Conservation (phyloP, 2,888 invertebrate genomes). For the Tenodera sinensis region DNA sequence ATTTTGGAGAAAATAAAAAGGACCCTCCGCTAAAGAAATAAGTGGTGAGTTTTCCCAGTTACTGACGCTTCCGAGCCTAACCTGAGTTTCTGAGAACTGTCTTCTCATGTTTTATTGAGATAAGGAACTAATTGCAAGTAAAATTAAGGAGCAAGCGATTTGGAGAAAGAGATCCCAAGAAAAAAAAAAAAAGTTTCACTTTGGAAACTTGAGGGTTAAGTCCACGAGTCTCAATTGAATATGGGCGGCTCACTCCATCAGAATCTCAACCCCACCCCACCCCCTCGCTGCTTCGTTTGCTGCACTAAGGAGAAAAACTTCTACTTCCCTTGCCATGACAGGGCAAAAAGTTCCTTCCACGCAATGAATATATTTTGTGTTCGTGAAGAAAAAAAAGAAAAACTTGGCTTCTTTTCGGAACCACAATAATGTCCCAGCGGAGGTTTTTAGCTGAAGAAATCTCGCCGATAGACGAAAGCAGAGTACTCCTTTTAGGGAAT, state of each 20-base stretch:
- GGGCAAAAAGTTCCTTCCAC: background rate
- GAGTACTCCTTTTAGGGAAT: too few species aligned
- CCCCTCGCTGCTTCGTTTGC: background rate
- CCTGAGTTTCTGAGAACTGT: too few species aligned
- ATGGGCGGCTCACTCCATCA: background rate
- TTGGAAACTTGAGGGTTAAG: background rate
- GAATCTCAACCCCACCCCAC: too few species aligned
- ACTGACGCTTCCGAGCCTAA: background rate
- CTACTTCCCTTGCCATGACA: background rate
- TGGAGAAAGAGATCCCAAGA: too few species aligned
- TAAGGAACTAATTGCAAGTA: background rate
- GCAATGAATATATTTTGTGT: background rate
- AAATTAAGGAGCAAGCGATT: background rate
- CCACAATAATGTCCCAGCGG: background rate
- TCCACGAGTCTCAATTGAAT: background rate
- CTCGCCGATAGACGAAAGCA: too few species aligned
- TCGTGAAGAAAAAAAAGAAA: background rate
- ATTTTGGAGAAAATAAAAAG: too few species aligned
- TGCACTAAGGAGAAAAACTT: background rate
- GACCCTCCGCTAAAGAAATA: too few species aligned
- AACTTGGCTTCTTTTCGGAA: background rate
- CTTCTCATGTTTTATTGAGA: background rate
- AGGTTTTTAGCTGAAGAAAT: too few species aligned
- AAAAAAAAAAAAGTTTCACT: background rate
- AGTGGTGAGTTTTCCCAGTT: too few species aligned